Percentiles rank a stretch among this genome's conserved stretches.
Evolutionary conservation across 2,113 vertebrate genomes (phyloP).

Genomic region (Corvus hawaiiensis): DNA sequence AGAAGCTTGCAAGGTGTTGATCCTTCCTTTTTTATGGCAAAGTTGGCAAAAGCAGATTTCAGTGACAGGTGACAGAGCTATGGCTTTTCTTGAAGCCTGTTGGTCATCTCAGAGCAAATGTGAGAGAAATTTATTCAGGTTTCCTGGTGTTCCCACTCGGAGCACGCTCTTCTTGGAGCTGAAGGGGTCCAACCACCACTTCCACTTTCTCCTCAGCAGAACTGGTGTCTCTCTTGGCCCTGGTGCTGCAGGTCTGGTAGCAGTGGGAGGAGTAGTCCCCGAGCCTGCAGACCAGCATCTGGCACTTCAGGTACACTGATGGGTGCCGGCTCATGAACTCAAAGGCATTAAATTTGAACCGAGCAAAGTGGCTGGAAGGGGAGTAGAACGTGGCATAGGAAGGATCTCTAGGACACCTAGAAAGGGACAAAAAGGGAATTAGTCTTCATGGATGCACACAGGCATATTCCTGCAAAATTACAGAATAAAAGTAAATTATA

Average conservation of each 20-base stretch:
- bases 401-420: conserved; percentile 62
- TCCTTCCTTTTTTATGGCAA: background rate
- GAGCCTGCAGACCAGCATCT: conserved; percentile 63
- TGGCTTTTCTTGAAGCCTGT: background rate
- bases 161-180: background rate
- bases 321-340: conserved; percentile 61
- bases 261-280: conserved; percentile 61
- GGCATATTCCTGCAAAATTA: background rate
- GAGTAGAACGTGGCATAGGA: conserved; percentile 8
- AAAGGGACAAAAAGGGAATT: background rate
- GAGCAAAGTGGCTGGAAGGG: background rate
- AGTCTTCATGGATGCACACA: fast-evolving
- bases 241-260: conserved; percentile 43
- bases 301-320: conserved; percentile 63
- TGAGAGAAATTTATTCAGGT: fast-evolving
- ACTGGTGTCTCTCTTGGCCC: conserved; percentile 50
- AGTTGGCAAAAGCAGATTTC: background rate
- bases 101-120: background rate
- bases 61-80: background rate
- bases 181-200: conserved; percentile 55
- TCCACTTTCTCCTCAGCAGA: conserved; percentile 37
- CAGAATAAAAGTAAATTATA: background rate
- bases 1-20: background rate
- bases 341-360: conserved; percentile 69
- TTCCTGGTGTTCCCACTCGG: background rate